Evolutionary conservation across 2,113 vertebrate genomes (phyloP).

Genomic region (Regulus satrapa): DNA sequence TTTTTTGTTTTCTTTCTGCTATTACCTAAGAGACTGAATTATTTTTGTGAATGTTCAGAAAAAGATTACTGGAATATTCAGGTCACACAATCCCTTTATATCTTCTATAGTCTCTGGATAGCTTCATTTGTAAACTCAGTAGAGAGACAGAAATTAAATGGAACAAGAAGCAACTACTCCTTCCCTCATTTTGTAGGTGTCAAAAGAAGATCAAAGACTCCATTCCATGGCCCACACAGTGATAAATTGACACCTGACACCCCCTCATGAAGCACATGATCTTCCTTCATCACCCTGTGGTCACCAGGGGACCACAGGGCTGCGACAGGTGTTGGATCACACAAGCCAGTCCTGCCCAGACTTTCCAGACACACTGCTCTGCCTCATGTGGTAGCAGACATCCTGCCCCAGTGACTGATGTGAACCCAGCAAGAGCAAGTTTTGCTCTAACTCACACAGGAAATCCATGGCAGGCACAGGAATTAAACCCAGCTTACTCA

Average conservation of each 20-base stretch:
- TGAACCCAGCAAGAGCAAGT: background rate
- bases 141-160: background rate
- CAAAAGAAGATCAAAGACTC: background rate
- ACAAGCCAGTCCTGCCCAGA: background rate
- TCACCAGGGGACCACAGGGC: background rate
- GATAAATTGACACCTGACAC: background rate
- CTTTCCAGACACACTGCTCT: background rate
- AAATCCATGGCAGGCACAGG: background rate
- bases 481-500: background rate
- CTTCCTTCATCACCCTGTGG: background rate
- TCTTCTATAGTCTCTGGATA: background rate
- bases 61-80: background rate
- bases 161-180: background rate
- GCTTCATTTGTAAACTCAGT: background rate
- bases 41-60: background rate
- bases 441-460: background rate
- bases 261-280: background rate
- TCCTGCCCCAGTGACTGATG: rapidly evolving
- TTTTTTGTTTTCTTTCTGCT: background rate
- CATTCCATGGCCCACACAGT: background rate
- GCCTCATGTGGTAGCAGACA: background rate
- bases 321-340: background rate
- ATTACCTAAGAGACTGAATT: background rate
- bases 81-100: background rate
- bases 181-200: background rate